phyloP scores from a whole-genome alignment of 2,797 vertebrate genomes.

The Perdix hodgsoniae region DNA sequence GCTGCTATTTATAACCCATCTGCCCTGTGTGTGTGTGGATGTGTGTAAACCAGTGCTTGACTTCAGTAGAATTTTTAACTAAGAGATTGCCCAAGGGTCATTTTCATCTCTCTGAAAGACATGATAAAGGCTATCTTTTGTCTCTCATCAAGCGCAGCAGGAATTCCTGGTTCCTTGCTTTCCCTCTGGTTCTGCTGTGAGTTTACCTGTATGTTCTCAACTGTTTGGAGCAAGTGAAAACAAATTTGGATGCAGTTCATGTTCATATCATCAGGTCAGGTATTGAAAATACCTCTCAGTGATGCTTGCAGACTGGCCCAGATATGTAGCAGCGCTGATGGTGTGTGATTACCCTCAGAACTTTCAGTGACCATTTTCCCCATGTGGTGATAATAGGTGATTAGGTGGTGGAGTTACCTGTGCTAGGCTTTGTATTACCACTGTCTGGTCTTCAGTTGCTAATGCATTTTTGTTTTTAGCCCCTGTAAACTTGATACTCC shows the following conservation, averaged over 20 bases:
- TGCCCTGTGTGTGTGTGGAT: background rate
- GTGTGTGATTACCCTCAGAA: background rate
- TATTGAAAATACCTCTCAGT: background rate
- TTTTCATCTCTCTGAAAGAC: background rate
- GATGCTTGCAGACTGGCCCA: background rate
- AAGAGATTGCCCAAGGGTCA: rapidly evolving
- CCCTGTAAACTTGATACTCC: background rate
- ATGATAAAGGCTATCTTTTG: background rate
- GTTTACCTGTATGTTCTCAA: background rate
- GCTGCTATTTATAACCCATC: background rate
- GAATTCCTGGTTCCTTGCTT: background rate
- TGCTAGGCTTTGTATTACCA: background rate
- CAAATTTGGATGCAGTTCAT: background rate
- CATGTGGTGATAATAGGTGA: no score
- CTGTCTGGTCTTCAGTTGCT: no score
- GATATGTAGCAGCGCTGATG: background rate
- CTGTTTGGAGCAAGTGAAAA: background rate
- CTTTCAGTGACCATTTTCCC: background rate
- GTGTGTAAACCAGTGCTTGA: rapidly evolving
- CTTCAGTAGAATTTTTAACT: background rate
- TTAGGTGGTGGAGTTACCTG: no score
- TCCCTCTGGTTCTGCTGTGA: background rate
- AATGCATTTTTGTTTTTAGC: background rate
- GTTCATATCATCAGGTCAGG: background rate
- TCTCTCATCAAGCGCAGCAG: background rate